These are phyloP conservation scores for Agrotis clavis DNA, from an alignment of 2,888 invertebrate genomes.

Conservation along the genomic window DNA sequence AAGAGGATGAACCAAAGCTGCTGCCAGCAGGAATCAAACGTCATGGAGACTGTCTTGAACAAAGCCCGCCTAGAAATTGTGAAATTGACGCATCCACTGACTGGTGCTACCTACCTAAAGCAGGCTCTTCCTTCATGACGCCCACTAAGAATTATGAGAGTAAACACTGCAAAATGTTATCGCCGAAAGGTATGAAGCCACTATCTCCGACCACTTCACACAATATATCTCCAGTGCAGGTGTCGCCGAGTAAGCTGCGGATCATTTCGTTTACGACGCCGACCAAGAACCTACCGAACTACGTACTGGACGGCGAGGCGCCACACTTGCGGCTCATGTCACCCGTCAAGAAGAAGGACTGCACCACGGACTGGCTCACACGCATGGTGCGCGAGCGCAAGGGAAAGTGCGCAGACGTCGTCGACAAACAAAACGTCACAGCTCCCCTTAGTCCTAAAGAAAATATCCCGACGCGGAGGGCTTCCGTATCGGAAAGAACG, in stretches of 20 bases:
- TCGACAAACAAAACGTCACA: slow-evolving; percentile 34
- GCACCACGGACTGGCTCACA: slow-evolving; percentile 94
- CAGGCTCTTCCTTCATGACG: slow-evolving; percentile 80
- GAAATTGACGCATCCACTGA: slow-evolving; percentile 58
- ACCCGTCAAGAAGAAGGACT: slow-evolving; percentile 92
- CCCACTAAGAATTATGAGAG: slow-evolving; percentile 81
- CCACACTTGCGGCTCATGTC: slow-evolving; percentile 94
- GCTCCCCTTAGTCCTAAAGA: slow-evolving; percentile 78
- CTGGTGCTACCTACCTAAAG: slow-evolving; percentile 76
- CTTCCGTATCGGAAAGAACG: slow-evolving; percentile 76
- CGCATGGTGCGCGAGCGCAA: slow-evolving; percentile 73
- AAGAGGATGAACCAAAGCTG: slow-evolving; percentile 64
- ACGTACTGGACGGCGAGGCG: slow-evolving; percentile 94
- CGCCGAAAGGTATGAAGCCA: slow-evolving; percentile 75
- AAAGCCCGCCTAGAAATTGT: slow-evolving; percentile 64
- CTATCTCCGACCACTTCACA: slow-evolving; percentile 67
- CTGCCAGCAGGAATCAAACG: slow-evolving; percentile 77
- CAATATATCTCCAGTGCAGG: slow-evolving; percentile 70
- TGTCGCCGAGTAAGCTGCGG: slow-evolving; percentile 73
- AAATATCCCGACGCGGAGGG: slow-evolving; percentile 72
- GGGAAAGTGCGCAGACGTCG: slow-evolving; percentile 54
- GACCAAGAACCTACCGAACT: slow-evolving; percentile 94
- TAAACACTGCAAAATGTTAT: slow-evolving; percentile 72
- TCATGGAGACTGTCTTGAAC: slow-evolving; percentile 73
- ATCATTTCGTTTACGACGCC: slow-evolving; percentile 88